Conservation (phyloP, 2,888 invertebrate genomes). For the Mimumesa dahlbomi region DNA sequence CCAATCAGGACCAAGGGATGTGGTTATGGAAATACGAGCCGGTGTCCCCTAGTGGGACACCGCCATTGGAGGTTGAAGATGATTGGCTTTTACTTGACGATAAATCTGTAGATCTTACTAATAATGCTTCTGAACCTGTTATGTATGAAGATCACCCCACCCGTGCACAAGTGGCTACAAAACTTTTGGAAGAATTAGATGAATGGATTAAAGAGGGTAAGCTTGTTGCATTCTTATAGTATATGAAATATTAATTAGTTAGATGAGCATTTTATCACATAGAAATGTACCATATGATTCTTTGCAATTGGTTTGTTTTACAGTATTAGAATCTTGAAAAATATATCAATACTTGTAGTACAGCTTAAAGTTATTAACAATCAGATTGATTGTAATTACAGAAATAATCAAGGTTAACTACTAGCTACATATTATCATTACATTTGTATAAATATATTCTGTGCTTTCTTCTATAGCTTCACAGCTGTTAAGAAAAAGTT, state of each 20-base stretch:
- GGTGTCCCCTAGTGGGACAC: slow-evolving; percentile 80
- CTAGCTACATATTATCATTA: no score
- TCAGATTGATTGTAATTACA: no score
- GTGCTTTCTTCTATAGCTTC: no score
- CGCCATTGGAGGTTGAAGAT: slow-evolving; percentile 76
- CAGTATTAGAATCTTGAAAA: no score
- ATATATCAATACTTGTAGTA: no score
- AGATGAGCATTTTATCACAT: no score
- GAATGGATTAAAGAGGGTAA: slow-evolving; percentile 86
- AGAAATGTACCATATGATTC: no score
- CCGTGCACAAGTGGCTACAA: slow-evolving; percentile 84
- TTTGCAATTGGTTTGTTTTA: no score
- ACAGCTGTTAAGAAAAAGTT: no score
- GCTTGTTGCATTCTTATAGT: neutral
- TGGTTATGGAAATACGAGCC: slow-evolving; percentile 82
- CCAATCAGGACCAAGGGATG: slow-evolving; percentile 66
- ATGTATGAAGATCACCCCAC: slow-evolving; percentile 73
- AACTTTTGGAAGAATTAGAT: slow-evolving; percentile 86
- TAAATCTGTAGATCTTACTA: slow-evolving; percentile 64
- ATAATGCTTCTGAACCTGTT: slow-evolving; percentile 62
- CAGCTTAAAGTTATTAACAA: no score
- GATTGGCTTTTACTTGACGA: slow-evolving; percentile 76
- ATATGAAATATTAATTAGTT: neutral
- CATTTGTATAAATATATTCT: no score
- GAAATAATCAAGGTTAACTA: no score